Conservation (phyloP, 2,113 vertebrate species). For the Perccottus glenii region DNA sequence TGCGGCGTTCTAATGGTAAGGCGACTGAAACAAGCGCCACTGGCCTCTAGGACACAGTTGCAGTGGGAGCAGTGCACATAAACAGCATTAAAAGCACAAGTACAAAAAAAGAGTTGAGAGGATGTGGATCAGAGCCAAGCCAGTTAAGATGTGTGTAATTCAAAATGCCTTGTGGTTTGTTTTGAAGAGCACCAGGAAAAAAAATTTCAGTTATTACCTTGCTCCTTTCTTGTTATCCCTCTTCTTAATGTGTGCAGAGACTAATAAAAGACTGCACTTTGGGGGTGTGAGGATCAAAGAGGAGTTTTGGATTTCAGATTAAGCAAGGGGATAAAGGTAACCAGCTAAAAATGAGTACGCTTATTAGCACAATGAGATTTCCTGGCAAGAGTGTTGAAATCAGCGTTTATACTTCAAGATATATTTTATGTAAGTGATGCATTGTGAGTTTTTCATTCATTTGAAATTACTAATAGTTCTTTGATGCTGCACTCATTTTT, state of each 20-base stretch:
- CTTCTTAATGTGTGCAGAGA: not conserved
- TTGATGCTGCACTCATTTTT: not conserved
- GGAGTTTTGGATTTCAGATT: slow-evolving; percentile 48
- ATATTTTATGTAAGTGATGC: not conserved
- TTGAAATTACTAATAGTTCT: not conserved
- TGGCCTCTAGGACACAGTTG: slow-evolving; percentile 3
- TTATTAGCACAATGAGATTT: slow-evolving; percentile 13
- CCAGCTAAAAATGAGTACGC: slow-evolving; percentile 6
- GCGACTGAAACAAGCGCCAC: not conserved
- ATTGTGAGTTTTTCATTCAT: not conserved
- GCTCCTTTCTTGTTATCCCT: not conserved
- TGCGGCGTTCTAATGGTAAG: slow-evolving; percentile 59
- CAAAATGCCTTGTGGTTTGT: slow-evolving; percentile 9
- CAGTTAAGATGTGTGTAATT: slow-evolving; percentile 12
- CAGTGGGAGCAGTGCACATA: not conserved
- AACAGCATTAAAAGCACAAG: not conserved
- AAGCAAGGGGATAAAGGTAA: slow-evolving; percentile 11
- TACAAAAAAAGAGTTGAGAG: not conserved
- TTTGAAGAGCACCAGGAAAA: slow-evolving; percentile 10
- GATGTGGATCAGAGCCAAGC: slow-evolving; percentile 1
- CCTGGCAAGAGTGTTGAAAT: slow-evolving; percentile 19
- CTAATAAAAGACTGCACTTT: slow-evolving; percentile 16
- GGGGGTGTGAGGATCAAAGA: slow-evolving; percentile 42
- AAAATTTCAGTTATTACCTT: not conserved
- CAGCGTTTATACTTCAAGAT: slow-evolving; percentile 2